These are phyloP conservation scores for Caenorhabditis latens DNA, from an alignment of 1,140 invertebrate species.

Conservation along the genomic window DNA sequence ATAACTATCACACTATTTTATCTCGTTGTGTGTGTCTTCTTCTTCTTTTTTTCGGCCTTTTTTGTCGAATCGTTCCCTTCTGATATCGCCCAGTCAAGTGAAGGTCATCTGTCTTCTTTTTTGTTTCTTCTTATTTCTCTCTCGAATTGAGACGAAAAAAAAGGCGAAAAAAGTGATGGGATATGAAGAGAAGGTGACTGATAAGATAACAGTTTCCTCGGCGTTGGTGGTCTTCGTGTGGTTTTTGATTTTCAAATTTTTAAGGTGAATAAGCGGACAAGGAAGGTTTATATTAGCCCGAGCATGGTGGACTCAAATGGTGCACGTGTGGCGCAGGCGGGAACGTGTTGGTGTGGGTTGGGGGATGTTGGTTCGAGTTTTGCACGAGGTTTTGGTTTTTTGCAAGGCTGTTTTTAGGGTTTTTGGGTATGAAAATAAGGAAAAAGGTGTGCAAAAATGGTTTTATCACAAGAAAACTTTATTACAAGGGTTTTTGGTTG, in stretches of 20 bases:
- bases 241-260: background rate
- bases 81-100: background rate
- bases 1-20: conserved; percentile 17
- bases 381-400: too few species aligned
- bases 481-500: too few species aligned
- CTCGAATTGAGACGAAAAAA: background rate
- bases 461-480: too few species aligned
- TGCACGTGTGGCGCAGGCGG: too few species aligned
- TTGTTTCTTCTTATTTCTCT: background rate
- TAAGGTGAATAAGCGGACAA: too few species aligned
- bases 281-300: too few species aligned
- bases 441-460: too few species aligned
- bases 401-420: too few species aligned
- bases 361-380: too few species aligned
- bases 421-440: too few species aligned
- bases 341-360: too few species aligned
- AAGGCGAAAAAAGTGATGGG: conserved; percentile 27
- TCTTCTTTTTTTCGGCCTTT: background rate
- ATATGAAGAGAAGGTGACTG: background rate
- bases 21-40: background rate
- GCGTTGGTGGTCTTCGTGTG: background rate
- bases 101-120: conserved; percentile 25
- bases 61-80: background rate
- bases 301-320: too few species aligned
- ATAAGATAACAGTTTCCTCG: background rate